Base-by-base conservation (phyloP, 2,888 invertebrate genomes). In the Artemia sinica region DNA sequence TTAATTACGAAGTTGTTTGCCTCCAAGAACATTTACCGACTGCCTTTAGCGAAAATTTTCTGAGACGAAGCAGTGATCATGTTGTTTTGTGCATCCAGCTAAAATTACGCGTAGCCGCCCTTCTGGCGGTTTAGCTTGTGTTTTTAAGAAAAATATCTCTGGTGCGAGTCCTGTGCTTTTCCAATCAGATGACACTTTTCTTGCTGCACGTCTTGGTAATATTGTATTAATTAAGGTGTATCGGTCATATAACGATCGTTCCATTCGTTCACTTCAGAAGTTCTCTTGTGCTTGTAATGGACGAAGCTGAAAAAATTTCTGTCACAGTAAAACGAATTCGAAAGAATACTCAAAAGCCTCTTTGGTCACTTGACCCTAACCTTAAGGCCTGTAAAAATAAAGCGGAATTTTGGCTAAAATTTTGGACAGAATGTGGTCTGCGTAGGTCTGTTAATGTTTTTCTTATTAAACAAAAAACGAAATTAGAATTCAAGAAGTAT, bases 151-250 rank as follows among this genome's bases (percentile, higher is more conserved):
- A 52, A 52, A 52, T 52, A 52, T 52, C 58, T 14, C 58, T 52
- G 58, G 58, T 52, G 58, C 58, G 58, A 52, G 58, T 52, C 58
- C 58, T 52, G 58, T 52, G 58, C 58, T 52, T 52, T 52, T 52
- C 58, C 58, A 52, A 52, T 52, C 58, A 52, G 58, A 52, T 52
- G 58, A 52, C 14, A 52, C 58, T 52, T 52, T 52, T 52, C 58
- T 52, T 5, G 58, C 58, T 52, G 58, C 14, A 52, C 58, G 58
- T n/a, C 58, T 52, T 52, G 58, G 58, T 52, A 52, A 52, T 14
- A 52, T 52, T 52, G 58, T 52, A 14, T 52, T 52, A n/a, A 52
- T 52, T 52, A 52, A 52, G 13, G 58, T 52, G 58, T 52, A 52
- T 52, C 14, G 13, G 58, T 14, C 58, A 14, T 52, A 52, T 52